A percentile compares a stretch with the other conserved stretches of the same genome.
Conservation (phyloP, 2,113 vertebrate species). For the Actenoides hombroni region DNA sequence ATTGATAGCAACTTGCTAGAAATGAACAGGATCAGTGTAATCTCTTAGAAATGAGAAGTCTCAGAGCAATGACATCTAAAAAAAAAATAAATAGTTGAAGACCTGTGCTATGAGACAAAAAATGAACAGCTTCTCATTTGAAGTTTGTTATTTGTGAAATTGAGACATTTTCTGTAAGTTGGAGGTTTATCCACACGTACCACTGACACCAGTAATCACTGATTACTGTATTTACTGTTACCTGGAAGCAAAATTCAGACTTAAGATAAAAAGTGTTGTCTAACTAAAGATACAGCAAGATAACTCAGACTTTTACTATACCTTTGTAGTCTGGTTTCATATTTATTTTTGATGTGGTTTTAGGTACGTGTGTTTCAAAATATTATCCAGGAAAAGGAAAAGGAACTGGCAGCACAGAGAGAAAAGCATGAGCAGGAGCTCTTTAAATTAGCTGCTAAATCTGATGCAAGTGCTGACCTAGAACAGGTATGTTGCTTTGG, state of each 20-base stretch:
- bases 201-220: neutral
- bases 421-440: conserved; percentile 88
- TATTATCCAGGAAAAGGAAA: conserved; percentile 85
- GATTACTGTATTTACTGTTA: neutral
- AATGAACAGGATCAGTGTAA: neutral
- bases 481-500: conserved; percentile 80
- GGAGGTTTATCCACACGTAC: neutral
- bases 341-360: neutral
- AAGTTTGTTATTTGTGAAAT: neutral
- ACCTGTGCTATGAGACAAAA: neutral
- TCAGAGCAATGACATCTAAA: neutral
- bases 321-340: neutral
- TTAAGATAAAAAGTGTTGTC: neutral
- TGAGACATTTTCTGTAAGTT: neutral
- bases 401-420: conserved; percentile 74
- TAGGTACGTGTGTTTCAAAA: conserved; percentile 85
- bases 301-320: neutral
- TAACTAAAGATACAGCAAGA: neutral
- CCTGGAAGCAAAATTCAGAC: neutral
- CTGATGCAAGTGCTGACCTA: conserved; percentile 86
- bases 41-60: neutral
- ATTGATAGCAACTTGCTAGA: neutral
- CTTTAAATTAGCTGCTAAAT: conserved; percentile 86
- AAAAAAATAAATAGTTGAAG: neutral
- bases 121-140: neutral